phyloP scores from a whole-genome alignment of 2,888 invertebrate genomes.

The Dione juno region DNA sequence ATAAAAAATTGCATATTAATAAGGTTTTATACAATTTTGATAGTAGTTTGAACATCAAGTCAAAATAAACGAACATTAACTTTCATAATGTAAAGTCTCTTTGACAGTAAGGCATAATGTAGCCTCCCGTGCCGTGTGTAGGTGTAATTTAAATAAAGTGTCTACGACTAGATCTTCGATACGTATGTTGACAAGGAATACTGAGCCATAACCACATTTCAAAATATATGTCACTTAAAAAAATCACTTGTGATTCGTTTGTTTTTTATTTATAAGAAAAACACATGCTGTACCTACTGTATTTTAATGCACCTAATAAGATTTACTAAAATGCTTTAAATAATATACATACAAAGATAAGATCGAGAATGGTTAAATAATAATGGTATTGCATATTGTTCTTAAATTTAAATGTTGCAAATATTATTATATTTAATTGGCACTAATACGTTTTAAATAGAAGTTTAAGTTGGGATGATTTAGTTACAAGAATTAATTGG shows the following conservation, averaged over 20 bases:
- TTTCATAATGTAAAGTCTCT: slow-evolving; percentile 2
- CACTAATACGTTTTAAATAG: too few species aligned
- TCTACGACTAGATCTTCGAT: slow-evolving; percentile 28
- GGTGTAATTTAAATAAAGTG: slow-evolving; percentile 31
- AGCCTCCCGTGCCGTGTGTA: slow-evolving; percentile 20
- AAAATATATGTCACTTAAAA: background rate
- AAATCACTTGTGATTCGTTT: background rate
- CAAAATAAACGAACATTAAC: slow-evolving; percentile 3
- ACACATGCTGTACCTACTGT: too few species aligned
- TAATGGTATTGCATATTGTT: too few species aligned
- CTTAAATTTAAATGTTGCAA: too few species aligned
- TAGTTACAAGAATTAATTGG: too few species aligned
- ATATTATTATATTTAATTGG: too few species aligned
- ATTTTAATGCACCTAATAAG: too few species aligned
- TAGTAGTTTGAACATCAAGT: background rate
- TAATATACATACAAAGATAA: too few species aligned
- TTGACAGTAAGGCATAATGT: slow-evolving; percentile 22
- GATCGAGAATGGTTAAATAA: too few species aligned
- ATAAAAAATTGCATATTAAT: background rate
- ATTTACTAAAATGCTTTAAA: too few species aligned
- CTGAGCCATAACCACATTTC: slow-evolving; percentile 39
- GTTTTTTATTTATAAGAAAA: too few species aligned
- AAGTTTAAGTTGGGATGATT: too few species aligned
- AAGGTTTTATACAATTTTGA: background rate
- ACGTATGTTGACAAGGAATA: slow-evolving; percentile 41